Evolutionary conservation across 1,140 invertebrate species (phyloP).

Genomic region (Marisa cornuarietis): DNA sequence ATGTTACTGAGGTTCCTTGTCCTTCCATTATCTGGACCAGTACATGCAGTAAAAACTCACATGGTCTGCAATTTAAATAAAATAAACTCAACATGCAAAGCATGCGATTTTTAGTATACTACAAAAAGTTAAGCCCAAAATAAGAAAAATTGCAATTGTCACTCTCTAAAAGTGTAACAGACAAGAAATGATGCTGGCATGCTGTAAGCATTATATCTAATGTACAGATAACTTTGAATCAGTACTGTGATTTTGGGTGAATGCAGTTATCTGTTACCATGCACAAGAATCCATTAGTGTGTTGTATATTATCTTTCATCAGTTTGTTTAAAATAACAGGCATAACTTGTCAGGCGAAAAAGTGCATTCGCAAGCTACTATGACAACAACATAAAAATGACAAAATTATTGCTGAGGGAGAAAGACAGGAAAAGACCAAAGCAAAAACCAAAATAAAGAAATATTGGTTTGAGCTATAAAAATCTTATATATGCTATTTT

Average conservation of each 20-base stretch:
- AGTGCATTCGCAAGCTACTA: no score
- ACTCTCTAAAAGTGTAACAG: not conserved
- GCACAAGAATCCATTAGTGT: no score
- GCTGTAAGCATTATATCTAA: not conserved
- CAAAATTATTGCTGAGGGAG: no score
- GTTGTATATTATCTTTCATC: no score
- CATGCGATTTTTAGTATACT: not conserved
- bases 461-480: no score
- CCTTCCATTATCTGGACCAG: not conserved
- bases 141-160: not conserved
- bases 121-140: not conserved
- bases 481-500: no score
- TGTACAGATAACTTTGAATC: not conserved
- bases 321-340: no score
- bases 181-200: not conserved
- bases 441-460: no score
- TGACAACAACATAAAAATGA: no score
- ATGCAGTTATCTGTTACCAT: no score
- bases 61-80: slow-evolving; percentile 3
- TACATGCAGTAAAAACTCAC: not conserved
- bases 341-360: no score
- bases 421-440: no score
- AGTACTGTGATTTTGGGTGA: not conserved
- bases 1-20: not conserved
- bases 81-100: not conserved